A percentile compares a stretch with the other conserved stretches of the same genome.
Conservation (phyloP, 1,140 invertebrate species). For the Micrasema minimum region DNA sequence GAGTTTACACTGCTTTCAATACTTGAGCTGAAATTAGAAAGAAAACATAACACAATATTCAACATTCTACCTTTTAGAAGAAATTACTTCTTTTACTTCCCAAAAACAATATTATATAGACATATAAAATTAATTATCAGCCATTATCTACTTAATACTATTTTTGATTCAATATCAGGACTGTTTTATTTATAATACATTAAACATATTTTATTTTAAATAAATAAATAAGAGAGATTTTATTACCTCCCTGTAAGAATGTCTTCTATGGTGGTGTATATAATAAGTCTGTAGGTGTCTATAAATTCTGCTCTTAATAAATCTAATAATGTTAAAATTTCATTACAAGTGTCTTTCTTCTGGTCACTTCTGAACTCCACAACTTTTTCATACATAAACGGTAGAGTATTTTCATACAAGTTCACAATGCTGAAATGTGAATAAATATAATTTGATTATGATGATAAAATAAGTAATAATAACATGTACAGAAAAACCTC, state of each 20-base stretch:
- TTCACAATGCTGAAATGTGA: conserved; percentile 69
- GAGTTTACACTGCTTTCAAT: conserved; percentile 66
- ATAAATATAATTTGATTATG: neutral
- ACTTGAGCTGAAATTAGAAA: conserved; percentile 61
- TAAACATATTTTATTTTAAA: no score
- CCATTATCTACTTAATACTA: no score
- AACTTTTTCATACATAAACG: conserved; percentile 71
- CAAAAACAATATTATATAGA: neutral
- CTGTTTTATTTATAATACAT: no score
- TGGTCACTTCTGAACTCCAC: conserved; percentile 56
- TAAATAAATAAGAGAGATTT: no score
- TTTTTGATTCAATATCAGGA: no score
- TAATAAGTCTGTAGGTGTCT: conserved; percentile 63
- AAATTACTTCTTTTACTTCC: no score
- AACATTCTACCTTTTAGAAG: conserved; percentile 9
- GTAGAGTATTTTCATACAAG: conserved; percentile 73
- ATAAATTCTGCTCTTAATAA: conserved; percentile 65
- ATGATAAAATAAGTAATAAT: conserved; percentile 34
- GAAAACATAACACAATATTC: no score
- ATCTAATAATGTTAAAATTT: conserved; percentile 60
- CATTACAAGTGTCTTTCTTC: conserved; percentile 53
- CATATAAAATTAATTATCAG: conserved; percentile 1
- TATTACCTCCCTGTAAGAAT: conserved; percentile 55
- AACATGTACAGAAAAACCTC: neutral
- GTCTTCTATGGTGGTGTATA: conserved; percentile 62